Conservation (phyloP, 2,113 vertebrate genomes). For the Piprites chloris region DNA sequence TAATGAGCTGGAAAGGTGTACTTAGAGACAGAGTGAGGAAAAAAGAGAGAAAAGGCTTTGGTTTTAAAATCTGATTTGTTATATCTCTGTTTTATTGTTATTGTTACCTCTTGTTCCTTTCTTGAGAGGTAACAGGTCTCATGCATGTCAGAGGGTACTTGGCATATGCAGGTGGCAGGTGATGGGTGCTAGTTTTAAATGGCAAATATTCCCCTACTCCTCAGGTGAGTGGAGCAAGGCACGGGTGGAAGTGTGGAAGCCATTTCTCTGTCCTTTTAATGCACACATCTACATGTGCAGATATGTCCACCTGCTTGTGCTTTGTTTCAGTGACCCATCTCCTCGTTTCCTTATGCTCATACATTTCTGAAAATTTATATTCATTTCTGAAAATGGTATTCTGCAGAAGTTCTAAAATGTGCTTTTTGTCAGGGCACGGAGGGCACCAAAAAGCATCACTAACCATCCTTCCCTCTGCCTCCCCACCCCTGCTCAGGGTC, state of each 20-base stretch:
- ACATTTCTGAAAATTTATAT: not conserved
- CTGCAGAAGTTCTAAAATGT: not conserved
- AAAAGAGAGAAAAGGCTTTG: conserved; percentile 70
- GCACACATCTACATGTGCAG: rapidly evolving
- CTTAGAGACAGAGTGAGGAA: conserved; percentile 68
- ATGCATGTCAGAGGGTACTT: not conserved
- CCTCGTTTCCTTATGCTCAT: not conserved
- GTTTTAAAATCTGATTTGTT: conserved; percentile 71
- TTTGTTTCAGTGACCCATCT: not conserved
- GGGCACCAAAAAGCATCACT: not conserved
- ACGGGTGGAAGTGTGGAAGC: not conserved
- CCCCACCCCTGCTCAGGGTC: not conserved
- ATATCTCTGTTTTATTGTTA: conserved; percentile 53
- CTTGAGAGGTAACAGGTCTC: conserved; percentile 45
- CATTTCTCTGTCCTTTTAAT: not conserved
- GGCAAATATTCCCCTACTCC: not conserved
- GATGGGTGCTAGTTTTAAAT: not conserved
- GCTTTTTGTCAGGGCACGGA: not conserved
- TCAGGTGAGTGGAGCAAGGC: not conserved
- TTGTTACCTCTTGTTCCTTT: conserved; percentile 57
- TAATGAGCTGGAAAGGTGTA: conserved; percentile 89
- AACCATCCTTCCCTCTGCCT: not conserved
- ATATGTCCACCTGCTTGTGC: not conserved
- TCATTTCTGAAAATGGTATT: not conserved
- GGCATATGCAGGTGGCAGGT: not conserved